A percentile compares a stretch with the other conserved stretches of the same genome.
Conservation (phyloP, 2,888 invertebrate species). For the Aromia moschata region DNA sequence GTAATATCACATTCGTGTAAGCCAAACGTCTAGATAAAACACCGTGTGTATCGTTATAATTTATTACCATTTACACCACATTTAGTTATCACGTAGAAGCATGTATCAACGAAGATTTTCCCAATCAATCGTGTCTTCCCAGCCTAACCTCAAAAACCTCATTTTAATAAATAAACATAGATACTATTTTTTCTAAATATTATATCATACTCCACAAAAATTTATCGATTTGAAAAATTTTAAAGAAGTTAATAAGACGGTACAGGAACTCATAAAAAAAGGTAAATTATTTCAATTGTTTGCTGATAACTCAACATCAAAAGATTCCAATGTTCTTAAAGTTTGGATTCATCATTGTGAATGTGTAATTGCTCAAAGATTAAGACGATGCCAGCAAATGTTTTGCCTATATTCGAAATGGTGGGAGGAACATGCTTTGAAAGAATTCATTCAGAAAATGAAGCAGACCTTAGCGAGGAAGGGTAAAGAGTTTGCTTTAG, state of each 20-base stretch:
- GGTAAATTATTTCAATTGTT: conserved; percentile 38
- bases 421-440: conserved; percentile 71
- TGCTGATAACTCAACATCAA: conserved; percentile 35
- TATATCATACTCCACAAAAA: conserved; percentile 48
- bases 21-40: too few species aligned
- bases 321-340: conserved; percentile 64
- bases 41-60: too few species aligned
- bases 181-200: conserved; percentile 29
- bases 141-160: conserved; percentile 56
- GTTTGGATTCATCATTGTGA: conserved; percentile 68
- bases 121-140: conserved; percentile 41
- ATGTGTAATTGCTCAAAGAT: conserved; percentile 69
- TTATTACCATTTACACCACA: too few species aligned
- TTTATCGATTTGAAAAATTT: conserved; percentile 41
- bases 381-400: conserved; percentile 72
- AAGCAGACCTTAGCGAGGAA: conserved; percentile 62
- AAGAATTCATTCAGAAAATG: conserved; percentile 65
- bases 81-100: too few species aligned
- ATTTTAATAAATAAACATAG: conserved; percentile 40
- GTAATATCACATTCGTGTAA: conserved; percentile 21
- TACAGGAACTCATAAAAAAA: conserved; percentile 40
- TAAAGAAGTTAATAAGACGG: conserved; percentile 39
- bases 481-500: conserved; percentile 67
- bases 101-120: conserved; percentile 47
- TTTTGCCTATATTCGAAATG: conserved; percentile 70